Conservation (phyloP, 2,888 invertebrate species). For the Lasioglossum oenotherae region DNA sequence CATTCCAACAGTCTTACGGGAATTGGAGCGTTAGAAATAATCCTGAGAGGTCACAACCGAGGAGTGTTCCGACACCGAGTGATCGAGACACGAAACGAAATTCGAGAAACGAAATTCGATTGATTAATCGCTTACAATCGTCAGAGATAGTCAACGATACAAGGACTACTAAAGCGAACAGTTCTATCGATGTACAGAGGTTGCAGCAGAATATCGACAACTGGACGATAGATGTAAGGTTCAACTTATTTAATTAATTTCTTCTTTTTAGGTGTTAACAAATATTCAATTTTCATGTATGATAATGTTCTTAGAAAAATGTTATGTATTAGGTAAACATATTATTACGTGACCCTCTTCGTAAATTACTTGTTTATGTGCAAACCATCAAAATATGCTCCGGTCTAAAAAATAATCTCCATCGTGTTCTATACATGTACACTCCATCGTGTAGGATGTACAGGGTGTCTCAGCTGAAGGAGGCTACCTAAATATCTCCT, state of each 20-base stretch:
- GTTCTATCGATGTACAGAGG: constrained; percentile 89
- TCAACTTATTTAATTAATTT: background rate
- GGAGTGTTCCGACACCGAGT: constrained; percentile 63
- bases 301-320: too few species aligned
- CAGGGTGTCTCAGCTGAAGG: too few species aligned
- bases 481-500: too few species aligned
- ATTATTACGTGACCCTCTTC: too few species aligned
- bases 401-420: too few species aligned
- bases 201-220: constrained; percentile 93
- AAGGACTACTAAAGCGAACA: constrained; percentile 76
- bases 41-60: constrained; percentile 65
- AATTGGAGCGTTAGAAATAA: constrained; percentile 77
- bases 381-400: too few species aligned
- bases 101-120: constrained; percentile 43
- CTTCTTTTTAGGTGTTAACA: background rate
- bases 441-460: too few species aligned
- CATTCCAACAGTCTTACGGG: constrained; percentile 83
- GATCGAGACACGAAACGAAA: background rate
- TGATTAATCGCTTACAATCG: constrained; percentile 67
- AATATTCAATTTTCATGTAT: background rate
- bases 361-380: too few species aligned
- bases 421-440: too few species aligned
- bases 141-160: constrained; percentile 69
- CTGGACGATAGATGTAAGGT: constrained; percentile 88
- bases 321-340: too few species aligned